phyloP scores from a whole-genome alignment of 2,888 invertebrate species.

The Laothoe populi region DNA sequence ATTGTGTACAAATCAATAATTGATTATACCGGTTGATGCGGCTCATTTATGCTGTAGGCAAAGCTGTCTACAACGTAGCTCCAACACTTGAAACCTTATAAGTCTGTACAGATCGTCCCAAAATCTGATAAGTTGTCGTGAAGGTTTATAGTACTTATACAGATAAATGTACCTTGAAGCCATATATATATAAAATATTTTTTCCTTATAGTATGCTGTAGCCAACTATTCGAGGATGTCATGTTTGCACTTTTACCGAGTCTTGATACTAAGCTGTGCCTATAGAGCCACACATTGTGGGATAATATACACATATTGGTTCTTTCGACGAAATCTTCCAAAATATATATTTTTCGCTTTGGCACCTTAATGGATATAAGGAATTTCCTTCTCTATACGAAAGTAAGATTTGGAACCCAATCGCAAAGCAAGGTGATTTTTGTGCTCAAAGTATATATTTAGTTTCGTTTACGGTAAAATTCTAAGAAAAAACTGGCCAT shows the following conservation, averaged over 20 bases:
- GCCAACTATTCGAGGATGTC: neutral
- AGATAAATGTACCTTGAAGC: no score
- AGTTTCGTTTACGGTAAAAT: neutral
- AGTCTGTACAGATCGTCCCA: no score
- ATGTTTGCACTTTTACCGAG: neutral
- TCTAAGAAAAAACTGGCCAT: neutral
- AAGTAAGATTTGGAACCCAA: slow-evolving; percentile 13
- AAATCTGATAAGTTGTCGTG: no score
- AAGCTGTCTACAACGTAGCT: no score
- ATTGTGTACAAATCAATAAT: no score
- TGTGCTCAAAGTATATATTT: slow-evolving; percentile 2
- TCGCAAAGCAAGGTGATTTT: slow-evolving; percentile 12
- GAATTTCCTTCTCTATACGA: slow-evolving; percentile 19
- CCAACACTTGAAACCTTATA: no score
- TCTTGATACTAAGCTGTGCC: slow-evolving; percentile 10
- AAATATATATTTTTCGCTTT: slow-evolving; percentile 20
- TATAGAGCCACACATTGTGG: neutral
- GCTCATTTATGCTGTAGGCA: no score
- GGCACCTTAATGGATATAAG: slow-evolving; percentile 22
- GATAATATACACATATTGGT: slow-evolving; percentile 20
- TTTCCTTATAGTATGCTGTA: neutral
- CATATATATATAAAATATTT: neutral
- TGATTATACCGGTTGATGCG: no score
- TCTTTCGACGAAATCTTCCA: slow-evolving; percentile 11
- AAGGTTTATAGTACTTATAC: no score